Conservation (phyloP, 2,888 invertebrate genomes). For the Mylabris sibirica region DNA sequence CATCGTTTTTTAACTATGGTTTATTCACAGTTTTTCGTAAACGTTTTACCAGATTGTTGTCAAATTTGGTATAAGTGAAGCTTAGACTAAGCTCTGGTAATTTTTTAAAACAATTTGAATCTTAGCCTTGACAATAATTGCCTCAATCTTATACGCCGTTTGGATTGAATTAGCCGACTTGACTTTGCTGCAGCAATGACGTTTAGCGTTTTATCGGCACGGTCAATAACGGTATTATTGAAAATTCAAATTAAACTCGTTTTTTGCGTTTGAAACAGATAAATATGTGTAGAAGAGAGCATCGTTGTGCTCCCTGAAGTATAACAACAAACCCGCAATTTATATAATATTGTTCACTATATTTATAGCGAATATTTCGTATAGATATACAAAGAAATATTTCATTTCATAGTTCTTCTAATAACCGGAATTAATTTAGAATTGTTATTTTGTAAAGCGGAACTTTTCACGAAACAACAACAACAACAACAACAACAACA, state of each 20-base stretch:
- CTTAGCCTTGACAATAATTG: no score
- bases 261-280: background rate
- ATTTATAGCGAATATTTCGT: conserved; percentile 7
- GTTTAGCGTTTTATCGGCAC: no score
- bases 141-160: no score
- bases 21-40: no score
- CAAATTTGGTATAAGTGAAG: no score
- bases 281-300: background rate
- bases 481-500: background rate
- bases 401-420: conserved; percentile 33
- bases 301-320: conserved; percentile 9
- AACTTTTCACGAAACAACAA: conserved; percentile 31
- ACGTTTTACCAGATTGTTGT: no score
- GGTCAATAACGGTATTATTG: no score
- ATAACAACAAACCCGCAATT: conserved; percentile 19
- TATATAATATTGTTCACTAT: conserved; percentile 10
- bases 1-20: no score
- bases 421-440: conserved; percentile 35
- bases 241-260: background rate
- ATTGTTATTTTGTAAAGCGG: conserved; percentile 38
- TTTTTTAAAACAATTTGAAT: no score
- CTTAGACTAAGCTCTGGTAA: no score
- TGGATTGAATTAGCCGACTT: no score
- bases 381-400: conserved; percentile 18
- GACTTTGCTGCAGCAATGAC: no score